Conservation (phyloP, 2,797 vertebrate species). For the Rhinophrynus dorsalis region DNA sequence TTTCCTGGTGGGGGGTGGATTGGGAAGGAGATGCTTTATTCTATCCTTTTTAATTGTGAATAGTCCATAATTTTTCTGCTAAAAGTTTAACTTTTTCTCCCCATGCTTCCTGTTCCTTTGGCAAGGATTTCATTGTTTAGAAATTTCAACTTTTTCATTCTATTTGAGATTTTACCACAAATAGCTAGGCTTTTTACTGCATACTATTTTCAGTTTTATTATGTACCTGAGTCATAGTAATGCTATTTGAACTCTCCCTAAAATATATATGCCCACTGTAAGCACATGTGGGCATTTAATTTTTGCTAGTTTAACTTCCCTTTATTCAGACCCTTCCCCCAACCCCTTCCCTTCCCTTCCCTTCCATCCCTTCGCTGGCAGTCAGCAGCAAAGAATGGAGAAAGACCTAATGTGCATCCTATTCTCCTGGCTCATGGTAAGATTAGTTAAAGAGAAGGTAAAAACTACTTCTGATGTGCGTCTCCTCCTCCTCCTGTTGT, state of each 20-base stretch:
- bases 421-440: constrained; percentile 39
- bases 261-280: constrained; percentile 12
- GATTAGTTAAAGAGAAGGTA: constrained; percentile 17
- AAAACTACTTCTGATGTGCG: neutral
- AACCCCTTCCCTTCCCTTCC: constrained; percentile 25
- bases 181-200: neutral
- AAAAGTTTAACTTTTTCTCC: neutral
- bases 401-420: constrained; percentile 21
- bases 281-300: constrained; percentile 12
- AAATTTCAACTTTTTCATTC: constrained; percentile 16
- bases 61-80: constrained; percentile 26
- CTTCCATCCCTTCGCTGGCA: constrained; percentile 32
- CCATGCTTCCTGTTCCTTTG: neutral
- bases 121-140: constrained; percentile 20
- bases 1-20: constrained; percentile 37
- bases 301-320: constrained; percentile 37
- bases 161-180: constrained; percentile 16
- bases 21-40: constrained; percentile 35
- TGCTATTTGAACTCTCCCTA: constrained; percentile 10
- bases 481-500: neutral
- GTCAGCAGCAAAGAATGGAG: constrained; percentile 28
- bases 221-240: neutral
- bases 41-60: constrained; percentile 35
- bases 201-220: neutral
- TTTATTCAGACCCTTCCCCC: constrained; percentile 31